These are phyloP conservation scores for Sinopyrophorus schimmeli DNA, from an alignment of 2,888 invertebrate genomes.

Conservation along the genomic window DNA sequence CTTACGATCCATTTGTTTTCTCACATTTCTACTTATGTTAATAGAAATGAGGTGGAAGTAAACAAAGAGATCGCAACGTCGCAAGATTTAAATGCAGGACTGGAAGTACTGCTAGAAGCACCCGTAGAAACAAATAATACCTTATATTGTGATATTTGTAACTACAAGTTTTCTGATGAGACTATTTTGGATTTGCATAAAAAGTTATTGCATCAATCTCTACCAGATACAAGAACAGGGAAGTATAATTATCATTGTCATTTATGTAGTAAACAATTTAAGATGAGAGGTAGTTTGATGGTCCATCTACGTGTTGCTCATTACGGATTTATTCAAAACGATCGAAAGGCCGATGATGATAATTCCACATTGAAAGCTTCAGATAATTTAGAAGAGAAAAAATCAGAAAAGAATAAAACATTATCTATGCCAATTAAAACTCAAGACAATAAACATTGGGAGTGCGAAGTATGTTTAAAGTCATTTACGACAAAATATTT, in stretches of 20 bases:
- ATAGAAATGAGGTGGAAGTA: not conserved
- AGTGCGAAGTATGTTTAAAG: conserved; percentile 82
- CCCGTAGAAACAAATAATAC: conserved; percentile 53
- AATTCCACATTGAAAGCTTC: conserved; percentile 27
- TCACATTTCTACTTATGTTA: conserved; percentile 54
- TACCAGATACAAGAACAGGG: conserved; percentile 48
- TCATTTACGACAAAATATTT: conserved; percentile 89
- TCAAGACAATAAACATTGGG: conserved; percentile 78
- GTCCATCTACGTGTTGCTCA: conserved; percentile 82
- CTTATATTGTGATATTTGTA: conserved; percentile 70
- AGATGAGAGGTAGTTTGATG: conserved; percentile 80
- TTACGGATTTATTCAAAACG: conserved; percentile 58
- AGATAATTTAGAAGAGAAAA: no score
- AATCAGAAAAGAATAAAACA: no score
- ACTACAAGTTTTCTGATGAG: conserved; percentile 69
- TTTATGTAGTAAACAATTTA: conserved; percentile 77
- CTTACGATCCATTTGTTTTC: conserved; percentile 81
- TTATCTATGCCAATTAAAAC: no score
- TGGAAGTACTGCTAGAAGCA: conserved; percentile 1
- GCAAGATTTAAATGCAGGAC: not conserved
- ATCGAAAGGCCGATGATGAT: conserved; percentile 8
- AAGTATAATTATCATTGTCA: conserved; percentile 67
- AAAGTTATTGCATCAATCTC: conserved; percentile 66
- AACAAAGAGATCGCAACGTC: not conserved
- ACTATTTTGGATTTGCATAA: conserved; percentile 75